Conservation (phyloP, 2,888 invertebrate species). For the Drosophila leonis region DNA sequence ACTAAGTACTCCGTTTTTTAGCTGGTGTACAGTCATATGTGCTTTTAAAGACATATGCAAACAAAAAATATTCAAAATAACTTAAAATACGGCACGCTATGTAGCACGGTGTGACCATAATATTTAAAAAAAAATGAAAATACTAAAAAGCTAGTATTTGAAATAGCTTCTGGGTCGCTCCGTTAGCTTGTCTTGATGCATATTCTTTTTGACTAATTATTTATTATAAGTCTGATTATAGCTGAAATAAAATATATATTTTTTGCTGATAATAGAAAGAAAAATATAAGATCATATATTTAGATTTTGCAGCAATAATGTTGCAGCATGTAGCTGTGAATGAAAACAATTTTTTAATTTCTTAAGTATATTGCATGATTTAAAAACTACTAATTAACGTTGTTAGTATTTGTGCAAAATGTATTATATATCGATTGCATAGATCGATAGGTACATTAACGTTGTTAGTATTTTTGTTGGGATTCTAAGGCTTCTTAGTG, state of each 20-base stretch:
- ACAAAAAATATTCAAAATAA: background rate
- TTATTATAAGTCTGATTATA: too few relatives aligned
- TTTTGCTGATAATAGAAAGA: background rate
- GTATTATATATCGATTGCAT: background rate
- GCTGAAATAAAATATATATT: too few relatives aligned
- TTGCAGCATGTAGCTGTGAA: too few relatives aligned
- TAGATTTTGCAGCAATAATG: too few relatives aligned
- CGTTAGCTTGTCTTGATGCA: too few relatives aligned
- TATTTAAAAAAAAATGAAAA: too few relatives aligned
- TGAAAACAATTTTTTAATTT: too few relatives aligned
- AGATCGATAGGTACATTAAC: background rate
- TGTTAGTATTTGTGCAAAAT: background rate
- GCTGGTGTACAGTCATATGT: too few relatives aligned
- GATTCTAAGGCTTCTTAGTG: conserved; percentile 2
- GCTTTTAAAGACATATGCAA: too few relatives aligned
- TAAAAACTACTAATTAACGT: background rate
- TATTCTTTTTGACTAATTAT: too few relatives aligned
- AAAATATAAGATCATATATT: background rate
- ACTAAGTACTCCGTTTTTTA: background rate
- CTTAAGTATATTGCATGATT: background rate
- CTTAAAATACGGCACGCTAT: background rate
- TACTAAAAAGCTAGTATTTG: background rate
- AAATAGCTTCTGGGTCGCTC: too few relatives aligned
- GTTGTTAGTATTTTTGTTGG: conserved; percentile 16
- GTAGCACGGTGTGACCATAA: background rate